Conservation (phyloP, 2,888 invertebrate genomes). For the Lapara coniferarum region DNA sequence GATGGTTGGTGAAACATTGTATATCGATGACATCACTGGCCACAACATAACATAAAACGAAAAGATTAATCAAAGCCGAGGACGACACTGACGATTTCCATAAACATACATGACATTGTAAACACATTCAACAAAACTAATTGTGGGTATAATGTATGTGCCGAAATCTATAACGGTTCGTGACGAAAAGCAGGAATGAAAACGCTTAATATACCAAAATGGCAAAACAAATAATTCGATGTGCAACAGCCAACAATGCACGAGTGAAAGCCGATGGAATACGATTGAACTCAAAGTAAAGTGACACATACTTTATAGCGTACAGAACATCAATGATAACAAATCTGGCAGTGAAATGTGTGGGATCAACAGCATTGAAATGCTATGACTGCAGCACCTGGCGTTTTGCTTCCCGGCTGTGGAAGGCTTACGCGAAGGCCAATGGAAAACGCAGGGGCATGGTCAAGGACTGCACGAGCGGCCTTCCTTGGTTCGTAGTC, state of each 20-base stretch:
- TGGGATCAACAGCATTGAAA: background rate
- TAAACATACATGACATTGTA: background rate
- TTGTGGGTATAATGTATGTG: background rate
- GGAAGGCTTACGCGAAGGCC: constrained; percentile 81
- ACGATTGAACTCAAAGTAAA: background rate
- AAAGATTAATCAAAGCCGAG: constrained; percentile 10
- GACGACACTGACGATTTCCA: background rate
- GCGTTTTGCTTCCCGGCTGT: constrained; percentile 73
- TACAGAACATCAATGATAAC: background rate
- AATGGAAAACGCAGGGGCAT: constrained; percentile 85
- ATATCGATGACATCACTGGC: constrained; percentile 28
- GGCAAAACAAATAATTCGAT: background rate
- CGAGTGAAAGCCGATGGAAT: background rate
- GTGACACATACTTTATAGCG: background rate
- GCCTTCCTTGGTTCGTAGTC: constrained; percentile 93
- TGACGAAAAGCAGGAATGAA: background rate
- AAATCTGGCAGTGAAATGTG: background rate
- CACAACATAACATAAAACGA: constrained; percentile 6
- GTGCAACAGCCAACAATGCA: background rate
- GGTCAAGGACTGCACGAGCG: constrained; percentile 77
- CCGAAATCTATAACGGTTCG: background rate
- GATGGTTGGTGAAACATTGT: constrained; percentile 8
- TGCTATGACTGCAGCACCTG: constrained; percentile 70
- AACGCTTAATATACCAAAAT: background rate
- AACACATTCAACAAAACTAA: background rate